A percentile compares a stretch with the other conserved stretches of the same genome.
These are phyloP conservation scores for Otolemur garnettii DNA, from an alignment of 2,113 vertebrate genomes.

Conservation along the genomic window DNA sequence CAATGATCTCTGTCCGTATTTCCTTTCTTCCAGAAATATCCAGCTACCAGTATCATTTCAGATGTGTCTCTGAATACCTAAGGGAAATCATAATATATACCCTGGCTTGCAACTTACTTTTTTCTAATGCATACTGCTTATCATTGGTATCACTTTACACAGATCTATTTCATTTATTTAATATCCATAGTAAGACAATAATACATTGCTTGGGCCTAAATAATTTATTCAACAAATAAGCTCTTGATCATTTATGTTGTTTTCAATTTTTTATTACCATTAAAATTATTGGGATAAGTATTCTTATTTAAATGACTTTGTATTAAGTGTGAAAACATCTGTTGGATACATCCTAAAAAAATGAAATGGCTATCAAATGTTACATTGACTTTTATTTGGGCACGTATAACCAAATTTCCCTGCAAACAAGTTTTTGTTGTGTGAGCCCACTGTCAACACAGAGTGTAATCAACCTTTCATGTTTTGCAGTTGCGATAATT, in stretches of 20 bases:
- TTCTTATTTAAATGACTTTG: background rate
- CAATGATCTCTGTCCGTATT: background rate
- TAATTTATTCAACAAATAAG: background rate
- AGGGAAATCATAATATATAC: background rate
- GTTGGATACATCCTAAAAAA: background rate
- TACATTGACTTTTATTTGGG: background rate
- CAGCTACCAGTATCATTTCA: slow-evolving; percentile 27
- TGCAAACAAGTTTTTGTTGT: background rate
- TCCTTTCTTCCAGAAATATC: background rate
- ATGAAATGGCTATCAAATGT: slow-evolving; percentile 21
- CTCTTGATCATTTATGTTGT: background rate
- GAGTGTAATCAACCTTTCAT: background rate
- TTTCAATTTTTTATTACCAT: slow-evolving; percentile 9
- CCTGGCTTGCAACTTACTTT: background rate
- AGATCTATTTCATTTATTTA: background rate
- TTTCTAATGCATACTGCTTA: background rate
- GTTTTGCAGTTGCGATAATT: background rate
- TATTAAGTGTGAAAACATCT: slow-evolving; percentile 8
- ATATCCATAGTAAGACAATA: background rate
- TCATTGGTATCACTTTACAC: background rate
- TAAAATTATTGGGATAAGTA: background rate
- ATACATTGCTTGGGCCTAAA: background rate
- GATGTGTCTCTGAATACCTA: background rate
- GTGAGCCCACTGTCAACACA: background rate
- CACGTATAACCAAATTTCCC: slow-evolving; percentile 4